Evolutionary conservation across 2,797 vertebrate genomes (phyloP).

Genomic region (Centropyge bicolor): DNA sequence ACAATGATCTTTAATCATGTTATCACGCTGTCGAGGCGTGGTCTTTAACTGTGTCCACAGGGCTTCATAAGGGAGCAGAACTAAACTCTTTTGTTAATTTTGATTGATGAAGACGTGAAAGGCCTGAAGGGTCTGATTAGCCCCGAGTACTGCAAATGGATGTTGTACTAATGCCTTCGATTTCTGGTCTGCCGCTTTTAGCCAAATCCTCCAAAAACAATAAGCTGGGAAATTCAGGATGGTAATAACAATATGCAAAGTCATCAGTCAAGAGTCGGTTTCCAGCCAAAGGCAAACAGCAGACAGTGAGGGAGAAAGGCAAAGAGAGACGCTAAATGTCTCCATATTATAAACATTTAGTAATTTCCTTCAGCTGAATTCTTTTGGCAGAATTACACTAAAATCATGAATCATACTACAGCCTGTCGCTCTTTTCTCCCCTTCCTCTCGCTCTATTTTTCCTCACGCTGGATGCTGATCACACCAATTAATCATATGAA

Average conservation of each 20-base stretch:
- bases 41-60: conserved; percentile 18
- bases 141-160: conserved; percentile 61
- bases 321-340: conserved; percentile 65
- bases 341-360: conserved; percentile 74
- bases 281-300: conserved; percentile 70
- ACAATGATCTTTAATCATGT: not conserved
- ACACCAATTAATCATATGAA: conserved; percentile 61
- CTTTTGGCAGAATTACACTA: conserved; percentile 64
- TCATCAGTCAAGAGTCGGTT: conserved; percentile 74
- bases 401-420: conserved; percentile 67
- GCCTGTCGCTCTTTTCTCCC: not conserved
- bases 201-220: conserved; percentile 78
- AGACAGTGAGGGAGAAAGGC: conserved; percentile 50
- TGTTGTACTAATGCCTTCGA: conserved; percentile 62
- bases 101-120: conserved; percentile 67
- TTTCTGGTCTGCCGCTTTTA: conserved; percentile 61
- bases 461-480: conserved; percentile 49
- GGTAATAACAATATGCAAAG: conserved; percentile 75
- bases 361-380: conserved; percentile 62
- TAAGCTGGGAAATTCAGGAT: conserved; percentile 67
- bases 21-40: conserved; percentile 2
- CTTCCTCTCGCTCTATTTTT: conserved; percentile 29
- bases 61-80: conserved; percentile 27
- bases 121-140: conserved; percentile 59
- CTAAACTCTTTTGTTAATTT: conserved; percentile 58